phyloP scores from a whole-genome alignment of 2,113 vertebrate species.

The Ageneiosus marmoratus region DNA sequence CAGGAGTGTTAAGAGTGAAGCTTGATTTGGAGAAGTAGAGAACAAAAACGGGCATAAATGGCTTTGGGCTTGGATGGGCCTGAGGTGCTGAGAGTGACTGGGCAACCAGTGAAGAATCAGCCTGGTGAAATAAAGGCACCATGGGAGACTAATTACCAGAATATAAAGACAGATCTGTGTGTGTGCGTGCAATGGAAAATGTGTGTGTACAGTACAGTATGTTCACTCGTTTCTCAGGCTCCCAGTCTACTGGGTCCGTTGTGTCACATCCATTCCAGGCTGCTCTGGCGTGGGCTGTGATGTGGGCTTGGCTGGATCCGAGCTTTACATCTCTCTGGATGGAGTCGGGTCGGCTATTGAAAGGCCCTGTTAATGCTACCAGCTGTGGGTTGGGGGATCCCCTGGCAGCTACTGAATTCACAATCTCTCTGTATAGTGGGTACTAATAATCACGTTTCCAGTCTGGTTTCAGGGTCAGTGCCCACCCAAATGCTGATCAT shows the following conservation, averaged over 20 bases:
- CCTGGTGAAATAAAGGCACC: conserved; percentile 48
- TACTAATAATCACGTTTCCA: conserved; percentile 6
- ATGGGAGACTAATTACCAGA: conserved; percentile 48
- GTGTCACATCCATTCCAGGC: conserved; percentile 49
- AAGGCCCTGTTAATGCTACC: conserved; percentile 26
- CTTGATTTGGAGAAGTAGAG: conserved; percentile 26
- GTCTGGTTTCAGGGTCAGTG: conserved; percentile 1
- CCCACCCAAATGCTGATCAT: background rate
- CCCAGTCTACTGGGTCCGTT: conserved; percentile 47
- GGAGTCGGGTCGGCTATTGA: conserved; percentile 21
- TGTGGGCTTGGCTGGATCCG: conserved; percentile 36
- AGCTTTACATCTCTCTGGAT: conserved; percentile 36
- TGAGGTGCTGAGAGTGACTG: conserved; percentile 49
- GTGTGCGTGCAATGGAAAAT: conserved; percentile 39
- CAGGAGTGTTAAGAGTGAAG: background rate
- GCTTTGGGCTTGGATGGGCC: conserved; percentile 35
- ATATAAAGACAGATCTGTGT: conserved; percentile 47
- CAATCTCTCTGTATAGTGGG: background rate
- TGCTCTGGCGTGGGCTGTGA: conserved; percentile 31
- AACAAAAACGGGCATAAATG: conserved; percentile 42
- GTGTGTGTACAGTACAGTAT: conserved; percentile 37
- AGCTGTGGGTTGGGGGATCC: conserved; percentile 22
- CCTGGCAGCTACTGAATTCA: conserved; percentile 9
- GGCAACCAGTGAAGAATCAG: conserved; percentile 43
- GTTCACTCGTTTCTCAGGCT: conserved; percentile 45